These are phyloP conservation scores for Timema cristinae DNA, from an alignment of 2,888 invertebrate species.

Conservation along the genomic window DNA sequence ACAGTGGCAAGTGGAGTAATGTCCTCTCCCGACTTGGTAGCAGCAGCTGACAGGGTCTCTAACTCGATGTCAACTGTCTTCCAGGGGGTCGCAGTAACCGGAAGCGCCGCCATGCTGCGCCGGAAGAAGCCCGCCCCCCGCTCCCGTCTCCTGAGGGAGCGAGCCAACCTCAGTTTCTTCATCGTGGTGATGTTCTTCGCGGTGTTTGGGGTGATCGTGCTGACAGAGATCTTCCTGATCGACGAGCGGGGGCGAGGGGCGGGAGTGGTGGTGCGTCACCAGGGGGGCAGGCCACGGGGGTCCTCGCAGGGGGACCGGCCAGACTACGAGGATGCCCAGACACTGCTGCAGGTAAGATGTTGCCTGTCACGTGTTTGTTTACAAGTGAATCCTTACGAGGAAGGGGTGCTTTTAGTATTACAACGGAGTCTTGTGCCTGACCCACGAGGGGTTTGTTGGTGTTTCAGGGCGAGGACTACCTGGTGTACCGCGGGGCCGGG, in stretches of 20 bases:
- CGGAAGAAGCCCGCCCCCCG: constrained; percentile 25
- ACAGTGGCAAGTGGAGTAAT: too few relatives aligned
- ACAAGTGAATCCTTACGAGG: too few relatives aligned
- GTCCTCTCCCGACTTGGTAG: too few relatives aligned
- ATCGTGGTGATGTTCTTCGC: constrained; percentile 88
- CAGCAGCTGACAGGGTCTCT: too few relatives aligned
- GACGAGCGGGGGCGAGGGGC: constrained; percentile 57
- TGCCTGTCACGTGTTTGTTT: too few relatives aligned
- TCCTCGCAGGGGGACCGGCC: constrained; percentile 44
- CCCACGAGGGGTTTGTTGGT: constrained; percentile 1
- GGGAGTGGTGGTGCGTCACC: constrained; percentile 50
- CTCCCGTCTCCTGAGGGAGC: constrained; percentile 47
- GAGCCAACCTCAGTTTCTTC: constrained; percentile 85
- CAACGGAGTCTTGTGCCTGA: too few relatives aligned
- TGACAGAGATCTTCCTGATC: constrained; percentile 76
- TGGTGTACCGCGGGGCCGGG: constrained; percentile 40
- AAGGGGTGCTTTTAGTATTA: too few relatives aligned
- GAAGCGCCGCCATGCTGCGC: too few relatives aligned
- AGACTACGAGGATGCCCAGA: constrained; percentile 28
- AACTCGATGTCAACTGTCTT: too few relatives aligned
- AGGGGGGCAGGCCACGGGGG: constrained; percentile 45
- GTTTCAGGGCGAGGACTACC: constrained; percentile 49
- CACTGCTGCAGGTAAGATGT: constrained; percentile 28
- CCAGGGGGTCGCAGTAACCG: too few relatives aligned
- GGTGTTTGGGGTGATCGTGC: constrained; percentile 80